Evolutionary conservation across 2,797 vertebrate species (phyloP).

Genomic region (Onychomys leucogaster): DNA sequence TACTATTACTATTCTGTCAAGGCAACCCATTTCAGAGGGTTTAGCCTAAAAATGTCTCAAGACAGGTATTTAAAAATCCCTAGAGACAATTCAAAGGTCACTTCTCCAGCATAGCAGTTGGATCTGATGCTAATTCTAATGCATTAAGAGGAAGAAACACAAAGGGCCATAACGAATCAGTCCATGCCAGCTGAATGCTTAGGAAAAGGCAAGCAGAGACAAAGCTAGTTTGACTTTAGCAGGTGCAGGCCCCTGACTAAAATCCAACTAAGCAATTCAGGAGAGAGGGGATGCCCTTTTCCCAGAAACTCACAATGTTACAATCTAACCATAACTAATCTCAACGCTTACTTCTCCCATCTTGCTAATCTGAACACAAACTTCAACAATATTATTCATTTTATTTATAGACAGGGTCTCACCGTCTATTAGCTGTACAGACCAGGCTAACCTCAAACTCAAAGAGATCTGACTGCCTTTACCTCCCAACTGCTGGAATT

Average conservation of each 20-base stretch:
- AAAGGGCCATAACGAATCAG: not conserved
- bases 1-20: not conserved
- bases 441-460: not conserved
- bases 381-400: not conserved
- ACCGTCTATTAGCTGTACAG: not conserved
- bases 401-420: not conserved
- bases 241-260: not conserved
- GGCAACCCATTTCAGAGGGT: conserved; percentile 4
- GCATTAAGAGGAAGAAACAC: not conserved
- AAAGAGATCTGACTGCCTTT: not conserved
- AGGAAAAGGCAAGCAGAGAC: not conserved
- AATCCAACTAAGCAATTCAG: not conserved
- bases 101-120: not conserved
- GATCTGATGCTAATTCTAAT: not conserved
- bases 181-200: not conserved
- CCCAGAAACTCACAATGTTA: not conserved
- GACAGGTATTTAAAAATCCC: not conserved
- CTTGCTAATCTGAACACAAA: not conserved
- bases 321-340: not conserved
- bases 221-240: not conserved
- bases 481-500: not conserved
- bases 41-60: conserved; percentile 16
- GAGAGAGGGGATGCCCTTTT: not conserved
- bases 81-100: conserved; percentile 22
- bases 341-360: not conserved